Evolutionary conservation across 2,888 invertebrate species (phyloP).

Genomic region (Melanotus villosus): DNA sequence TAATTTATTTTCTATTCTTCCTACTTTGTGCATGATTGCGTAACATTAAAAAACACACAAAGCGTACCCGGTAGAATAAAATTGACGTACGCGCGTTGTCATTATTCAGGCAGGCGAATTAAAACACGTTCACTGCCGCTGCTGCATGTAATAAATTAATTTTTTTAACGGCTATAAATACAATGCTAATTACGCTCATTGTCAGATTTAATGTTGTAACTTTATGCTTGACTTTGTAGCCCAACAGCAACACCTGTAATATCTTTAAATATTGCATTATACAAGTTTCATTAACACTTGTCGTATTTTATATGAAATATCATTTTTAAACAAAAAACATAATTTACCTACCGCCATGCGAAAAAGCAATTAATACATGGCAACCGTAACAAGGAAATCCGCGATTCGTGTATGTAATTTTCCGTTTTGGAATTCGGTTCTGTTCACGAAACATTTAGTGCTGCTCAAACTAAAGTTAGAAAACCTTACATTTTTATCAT

Average conservation of each 20-base stretch:
- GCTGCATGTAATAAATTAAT: slow-evolving; percentile 25
- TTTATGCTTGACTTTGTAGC: slow-evolving; percentile 14
- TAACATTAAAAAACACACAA: not conserved
- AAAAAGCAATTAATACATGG: slow-evolving; percentile 20
- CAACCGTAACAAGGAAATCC: slow-evolving; percentile 21
- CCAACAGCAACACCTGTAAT: not conserved
- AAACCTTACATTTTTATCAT: too few species aligned
- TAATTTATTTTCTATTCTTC: not conserved
- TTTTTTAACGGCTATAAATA: slow-evolving; percentile 31
- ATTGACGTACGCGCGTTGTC: not conserved
- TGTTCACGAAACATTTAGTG: slow-evolving; percentile 9
- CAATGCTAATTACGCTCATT: slow-evolving; percentile 31
- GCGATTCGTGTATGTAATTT: slow-evolving; percentile 12
- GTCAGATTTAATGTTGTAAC: slow-evolving; percentile 36
- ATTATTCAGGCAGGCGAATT: not conserved
- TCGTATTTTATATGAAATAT: slow-evolving; percentile 4
- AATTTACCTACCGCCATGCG: slow-evolving; percentile 16
- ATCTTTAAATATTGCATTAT: slow-evolving; percentile 3
- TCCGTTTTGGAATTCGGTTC: slow-evolving; percentile 4
- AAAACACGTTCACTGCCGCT: slow-evolving; percentile 13
- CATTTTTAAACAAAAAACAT: slow-evolving; percentile 5
- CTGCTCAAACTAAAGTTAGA: not conserved
- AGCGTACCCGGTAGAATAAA: not conserved
- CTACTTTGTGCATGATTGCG: not conserved
- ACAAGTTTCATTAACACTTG: not conserved